Evolutionary conservation across 2,888 invertebrate species (phyloP), one percentile per base, ranked within the genome.

Genomic region (Andrena chrysosceles): DNA sequence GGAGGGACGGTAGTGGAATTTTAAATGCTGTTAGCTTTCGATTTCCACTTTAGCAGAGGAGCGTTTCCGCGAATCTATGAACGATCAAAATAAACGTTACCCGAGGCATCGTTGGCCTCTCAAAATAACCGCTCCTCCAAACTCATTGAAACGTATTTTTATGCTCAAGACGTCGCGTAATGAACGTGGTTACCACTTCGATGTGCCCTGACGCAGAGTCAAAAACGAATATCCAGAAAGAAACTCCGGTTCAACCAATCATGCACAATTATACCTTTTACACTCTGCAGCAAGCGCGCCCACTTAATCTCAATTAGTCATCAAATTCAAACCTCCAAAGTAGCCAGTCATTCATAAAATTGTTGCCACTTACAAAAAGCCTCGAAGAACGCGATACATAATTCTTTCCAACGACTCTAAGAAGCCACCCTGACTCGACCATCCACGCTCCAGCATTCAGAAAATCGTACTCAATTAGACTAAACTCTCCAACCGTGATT

Each of bases 61-160:
- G 7, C 20, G 7, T 20, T 54, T 23, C 49, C 56, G 23, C 31
- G 35, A 35, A 64, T 60, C 49, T 35, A 13, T 10, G 64, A 33
- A 66, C 35, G 64, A 77, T 77, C 35, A 66, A 72, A 64, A 64
- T 66, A 77, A 72, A 20, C 56, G 56, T 59, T 59, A 77, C 48
- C 26, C 64, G 48, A 77, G 72, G 72, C 33, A 59, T 56, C 71
- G 54, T 71, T 23, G 56, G 63, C 52, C 63, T 49, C 77, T 66
- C 31, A 23, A 77, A 77, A 77, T 77, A 77, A 49, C 77, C 29
- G 23, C 64, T 59, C 56, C 48, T 77, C 49, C 64, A 72, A 72
- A 49, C 59, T 8, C 72, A 77, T 77, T 72, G 48, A 42, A 26
- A 70, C 29, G 42, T 71, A 77, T 77, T 54, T 71, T 70, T 76